Evolutionary conservation across 2,113 vertebrate species (phyloP).

Genomic region (Rhabdornis inornatus): DNA sequence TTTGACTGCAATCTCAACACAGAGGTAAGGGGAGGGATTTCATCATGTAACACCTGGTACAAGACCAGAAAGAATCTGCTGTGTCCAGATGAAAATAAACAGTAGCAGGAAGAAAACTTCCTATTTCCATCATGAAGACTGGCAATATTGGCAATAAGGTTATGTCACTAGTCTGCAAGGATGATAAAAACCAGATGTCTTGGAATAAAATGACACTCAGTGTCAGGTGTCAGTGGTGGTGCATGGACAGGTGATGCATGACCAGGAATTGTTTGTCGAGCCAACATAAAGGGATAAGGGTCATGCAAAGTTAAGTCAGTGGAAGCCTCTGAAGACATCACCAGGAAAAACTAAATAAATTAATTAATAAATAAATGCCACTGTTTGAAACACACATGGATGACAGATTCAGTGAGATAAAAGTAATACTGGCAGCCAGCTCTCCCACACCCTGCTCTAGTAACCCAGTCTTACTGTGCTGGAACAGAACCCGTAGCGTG

Average conservation of each 20-base stretch:
- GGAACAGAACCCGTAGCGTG: neutral
- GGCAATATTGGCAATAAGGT: neutral
- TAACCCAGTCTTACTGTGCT: neutral
- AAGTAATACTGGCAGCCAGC: neutral
- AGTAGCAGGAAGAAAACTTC: neutral
- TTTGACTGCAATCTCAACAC: neutral
- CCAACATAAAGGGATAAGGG: neutral
- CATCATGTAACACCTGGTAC: neutral
- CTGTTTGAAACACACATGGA: neutral
- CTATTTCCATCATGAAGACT: accelerated
- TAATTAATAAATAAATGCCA: neutral
- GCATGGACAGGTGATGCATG: neutral
- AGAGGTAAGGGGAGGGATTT: neutral
- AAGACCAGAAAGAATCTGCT: neutral
- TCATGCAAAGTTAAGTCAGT: neutral
- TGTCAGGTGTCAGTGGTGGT: neutral
- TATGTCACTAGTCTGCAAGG: neutral
- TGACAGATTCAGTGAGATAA: neutral
- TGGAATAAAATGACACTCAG: neutral
- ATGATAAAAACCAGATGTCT: neutral
- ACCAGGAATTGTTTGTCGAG: neutral
- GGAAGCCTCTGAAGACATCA: neutral
- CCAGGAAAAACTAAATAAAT: neutral
- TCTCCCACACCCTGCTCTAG: neutral
- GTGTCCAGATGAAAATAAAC: neutral